A percentile compares a stretch with the other conserved stretches of the same genome.
Conservation (phyloP, 2,113 vertebrate species). For the Prinia subflava region DNA sequence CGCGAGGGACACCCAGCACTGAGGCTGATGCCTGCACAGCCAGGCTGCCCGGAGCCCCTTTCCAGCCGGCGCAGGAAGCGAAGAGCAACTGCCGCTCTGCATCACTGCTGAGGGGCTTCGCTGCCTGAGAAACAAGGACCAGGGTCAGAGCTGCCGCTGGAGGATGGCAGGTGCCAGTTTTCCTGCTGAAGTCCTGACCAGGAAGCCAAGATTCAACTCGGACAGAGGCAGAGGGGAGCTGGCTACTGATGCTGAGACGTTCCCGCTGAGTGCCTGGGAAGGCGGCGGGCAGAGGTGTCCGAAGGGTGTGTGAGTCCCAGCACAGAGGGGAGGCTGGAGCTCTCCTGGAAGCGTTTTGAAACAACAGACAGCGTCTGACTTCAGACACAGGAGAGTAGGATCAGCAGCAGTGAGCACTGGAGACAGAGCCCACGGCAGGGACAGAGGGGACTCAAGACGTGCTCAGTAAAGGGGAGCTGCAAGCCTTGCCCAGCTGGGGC, state of each 20-base stretch:
- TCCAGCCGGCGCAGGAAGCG: accelerated
- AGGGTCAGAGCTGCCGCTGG: neutral
- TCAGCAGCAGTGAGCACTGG: accelerated
- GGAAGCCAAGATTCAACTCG: neutral
- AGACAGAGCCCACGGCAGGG: accelerated
- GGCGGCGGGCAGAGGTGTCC: neutral
- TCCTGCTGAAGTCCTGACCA: neutral
- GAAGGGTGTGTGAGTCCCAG: accelerated
- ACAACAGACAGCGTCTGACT: neutral
- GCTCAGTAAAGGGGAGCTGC: neutral
- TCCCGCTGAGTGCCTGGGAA: neutral
- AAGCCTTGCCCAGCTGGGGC: accelerated
- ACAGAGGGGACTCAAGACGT: accelerated
- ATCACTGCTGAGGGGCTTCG: accelerated
- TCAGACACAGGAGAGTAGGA: neutral
- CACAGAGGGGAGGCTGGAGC: neutral
- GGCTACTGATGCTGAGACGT: neutral
- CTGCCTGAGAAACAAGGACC: accelerated
- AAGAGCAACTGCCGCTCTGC: neutral
- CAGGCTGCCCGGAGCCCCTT: neutral
- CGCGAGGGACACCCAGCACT: accelerated
- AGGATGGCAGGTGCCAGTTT: accelerated
- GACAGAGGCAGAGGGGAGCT: neutral
- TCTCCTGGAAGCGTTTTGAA: neutral
- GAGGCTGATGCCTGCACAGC: accelerated